These are phyloP conservation scores for Triplophysa bombifrons DNA, from an alignment of 2,797 vertebrate genomes.

Conservation along the genomic window DNA sequence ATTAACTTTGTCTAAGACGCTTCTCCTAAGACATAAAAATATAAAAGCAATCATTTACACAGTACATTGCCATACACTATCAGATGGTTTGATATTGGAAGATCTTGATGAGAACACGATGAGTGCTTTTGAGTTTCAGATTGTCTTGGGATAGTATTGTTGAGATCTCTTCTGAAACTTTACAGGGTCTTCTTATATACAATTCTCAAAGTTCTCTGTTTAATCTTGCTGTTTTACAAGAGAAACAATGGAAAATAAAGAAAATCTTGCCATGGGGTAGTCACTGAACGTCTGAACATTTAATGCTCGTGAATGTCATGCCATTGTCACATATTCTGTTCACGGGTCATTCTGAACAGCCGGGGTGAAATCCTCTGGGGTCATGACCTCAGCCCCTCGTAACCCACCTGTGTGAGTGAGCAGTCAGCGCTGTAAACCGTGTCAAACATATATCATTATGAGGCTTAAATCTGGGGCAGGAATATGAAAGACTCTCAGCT, in stretches of 20 bases:
- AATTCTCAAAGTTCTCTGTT: too few relatives aligned
- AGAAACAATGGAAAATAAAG: too few relatives aligned
- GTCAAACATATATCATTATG: slow-evolving; percentile 67
- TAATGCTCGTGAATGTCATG: slow-evolving; percentile 21
- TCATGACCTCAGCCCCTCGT: slow-evolving; percentile 61
- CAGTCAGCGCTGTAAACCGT: slow-evolving; percentile 60
- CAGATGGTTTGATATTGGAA: too few relatives aligned
- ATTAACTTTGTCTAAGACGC: too few relatives aligned
- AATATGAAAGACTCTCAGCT: slow-evolving; percentile 65
- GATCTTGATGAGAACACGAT: too few relatives aligned
- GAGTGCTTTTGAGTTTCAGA: background rate
- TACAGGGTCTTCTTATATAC: too few relatives aligned
- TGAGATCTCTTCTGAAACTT: background rate
- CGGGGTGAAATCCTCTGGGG: slow-evolving; percentile 42
- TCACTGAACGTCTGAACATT: background rate
- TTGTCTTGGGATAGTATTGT: background rate
- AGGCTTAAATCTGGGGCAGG: slow-evolving; percentile 65
- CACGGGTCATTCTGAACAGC: slow-evolving; percentile 12
- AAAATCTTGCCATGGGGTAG: background rate
- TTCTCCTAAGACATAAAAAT: too few relatives aligned
- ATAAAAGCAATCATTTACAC: too few relatives aligned
- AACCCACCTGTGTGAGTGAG: slow-evolving; percentile 73
- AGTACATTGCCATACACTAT: too few relatives aligned
- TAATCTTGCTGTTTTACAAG: background rate
- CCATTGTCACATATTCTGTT: background rate